Evolutionary conservation across 2,888 invertebrate genomes (phyloP).

Genomic region (Spatulosminthurus flaviceps): DNA sequence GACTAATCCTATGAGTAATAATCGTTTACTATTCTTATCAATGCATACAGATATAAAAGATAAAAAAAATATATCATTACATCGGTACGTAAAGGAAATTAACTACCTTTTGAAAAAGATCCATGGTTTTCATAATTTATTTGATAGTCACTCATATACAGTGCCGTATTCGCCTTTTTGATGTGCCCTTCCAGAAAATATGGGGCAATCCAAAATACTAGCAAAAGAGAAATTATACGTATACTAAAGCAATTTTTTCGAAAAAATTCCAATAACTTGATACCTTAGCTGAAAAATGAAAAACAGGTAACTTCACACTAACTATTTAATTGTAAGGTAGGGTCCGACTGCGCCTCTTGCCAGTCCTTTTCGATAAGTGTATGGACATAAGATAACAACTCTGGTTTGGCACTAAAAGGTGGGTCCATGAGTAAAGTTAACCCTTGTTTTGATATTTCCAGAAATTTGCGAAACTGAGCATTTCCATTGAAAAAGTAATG

Average conservation of each 20-base stretch:
- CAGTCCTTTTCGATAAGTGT: slow-evolving; percentile 39
- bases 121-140: slow-evolving; percentile 48
- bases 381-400: slow-evolving; percentile 31
- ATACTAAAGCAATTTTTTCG: too few species aligned
- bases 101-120: slow-evolving; percentile 39
- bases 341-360: background rate
- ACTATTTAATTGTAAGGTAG: background rate
- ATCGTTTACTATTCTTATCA: too few species aligned
- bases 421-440: slow-evolving; percentile 49
- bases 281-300: too few species aligned
- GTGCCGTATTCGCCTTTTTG: slow-evolving; percentile 35
- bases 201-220: slow-evolving; percentile 51
- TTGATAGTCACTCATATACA: slow-evolving; percentile 50
- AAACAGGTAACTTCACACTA: background rate
- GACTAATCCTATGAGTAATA: too few species aligned
- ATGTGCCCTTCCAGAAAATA: slow-evolving; percentile 52
- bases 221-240: too few species aligned
- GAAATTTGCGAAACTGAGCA: slow-evolving; percentile 33
- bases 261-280: too few species aligned
- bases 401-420: slow-evolving; percentile 50
- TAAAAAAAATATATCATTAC: background rate
- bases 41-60: too few species aligned
- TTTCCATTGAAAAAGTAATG: slow-evolving; percentile 48
- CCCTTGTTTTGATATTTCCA: slow-evolving; percentile 1
- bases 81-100: too few species aligned